These are phyloP conservation scores for Lytechinus pictus DNA, from an alignment of 35 echinoderm and acorn worm species.

Conservation along the genomic window DNA sequence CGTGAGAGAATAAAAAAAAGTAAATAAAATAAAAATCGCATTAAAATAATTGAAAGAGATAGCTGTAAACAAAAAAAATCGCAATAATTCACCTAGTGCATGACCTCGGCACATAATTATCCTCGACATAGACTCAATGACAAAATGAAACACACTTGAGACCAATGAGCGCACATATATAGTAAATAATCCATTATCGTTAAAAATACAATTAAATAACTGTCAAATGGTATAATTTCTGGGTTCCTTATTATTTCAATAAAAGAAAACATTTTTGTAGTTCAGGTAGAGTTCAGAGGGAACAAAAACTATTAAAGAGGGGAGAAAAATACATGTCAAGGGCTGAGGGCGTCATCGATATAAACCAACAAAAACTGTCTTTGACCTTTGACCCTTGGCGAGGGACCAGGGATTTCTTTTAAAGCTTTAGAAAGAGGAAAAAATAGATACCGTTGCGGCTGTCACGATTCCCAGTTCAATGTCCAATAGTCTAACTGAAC, in stretches of 20 bases:
- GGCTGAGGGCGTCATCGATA: background rate
- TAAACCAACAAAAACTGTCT: background rate
- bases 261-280: background rate
- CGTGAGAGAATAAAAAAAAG: too few relatives aligned
- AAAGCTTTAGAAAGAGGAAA: background rate
- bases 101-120: too few relatives aligned
- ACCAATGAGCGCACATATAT: too few relatives aligned
- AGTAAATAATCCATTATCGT: background rate
- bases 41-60: too few relatives aligned
- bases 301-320: background rate
- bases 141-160: too few relatives aligned
- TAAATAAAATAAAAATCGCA: too few relatives aligned
- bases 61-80: too few relatives aligned
- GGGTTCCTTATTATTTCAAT: background rate
- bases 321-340: background rate
- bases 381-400: background rate
- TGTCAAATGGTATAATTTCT: background rate
- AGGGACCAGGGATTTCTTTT: background rate
- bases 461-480: conserved; percentile 33
- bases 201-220: background rate
- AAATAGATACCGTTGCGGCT: background rate
- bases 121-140: too few relatives aligned
- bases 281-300: background rate
- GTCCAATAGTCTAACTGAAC: background rate
- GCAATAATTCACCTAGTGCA: too few relatives aligned